A percentile compares a stretch with the other conserved stretches of the same genome.
These are phyloP conservation scores for Leuciscus idus DNA, from an alignment of 2,113 vertebrate species.

Conservation along the genomic window DNA sequence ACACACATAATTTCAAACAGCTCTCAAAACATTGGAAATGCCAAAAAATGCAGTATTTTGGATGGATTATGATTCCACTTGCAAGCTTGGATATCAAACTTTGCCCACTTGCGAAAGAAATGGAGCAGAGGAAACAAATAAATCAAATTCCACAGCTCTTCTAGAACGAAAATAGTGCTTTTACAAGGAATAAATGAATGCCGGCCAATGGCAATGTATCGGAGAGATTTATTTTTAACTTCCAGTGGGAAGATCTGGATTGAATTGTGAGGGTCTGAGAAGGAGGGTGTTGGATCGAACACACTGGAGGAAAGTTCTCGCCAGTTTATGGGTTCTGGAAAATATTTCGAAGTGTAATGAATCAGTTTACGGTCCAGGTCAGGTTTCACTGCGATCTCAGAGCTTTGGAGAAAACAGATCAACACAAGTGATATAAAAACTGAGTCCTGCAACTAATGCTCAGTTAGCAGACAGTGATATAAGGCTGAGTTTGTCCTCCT, in stretches of 20 bases:
- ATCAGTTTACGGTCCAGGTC: constrained; percentile 61
- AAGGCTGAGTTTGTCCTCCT: neutral
- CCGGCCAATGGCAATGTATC: constrained; percentile 62
- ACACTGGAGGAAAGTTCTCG: neutral
- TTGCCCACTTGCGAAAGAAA: neutral
- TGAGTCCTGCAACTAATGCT: neutral
- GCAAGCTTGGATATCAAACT: neutral
- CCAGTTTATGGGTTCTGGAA: constrained; percentile 61
- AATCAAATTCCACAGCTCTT: neutral
- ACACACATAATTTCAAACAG: neutral
- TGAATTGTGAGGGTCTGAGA: neutral
- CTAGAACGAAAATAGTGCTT: constrained; percentile 56
- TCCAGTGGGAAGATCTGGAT: constrained; percentile 23
- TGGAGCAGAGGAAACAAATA: neutral
- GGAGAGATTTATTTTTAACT: constrained; percentile 63
- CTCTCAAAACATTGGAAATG: neutral
- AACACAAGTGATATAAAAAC: constrained; percentile 43
- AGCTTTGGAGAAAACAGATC: constrained; percentile 53
- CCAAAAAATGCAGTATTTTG: neutral
- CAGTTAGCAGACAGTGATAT: neutral
- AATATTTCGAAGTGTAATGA: constrained; percentile 64
- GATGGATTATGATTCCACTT: neutral
- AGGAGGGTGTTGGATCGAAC: neutral
- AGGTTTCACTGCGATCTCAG: constrained; percentile 60
- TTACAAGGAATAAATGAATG: constrained; percentile 64